A percentile compares a stretch with the other conserved stretches of the same genome.
Evolutionary conservation across 2,888 invertebrate genomes (phyloP).

Genomic region (Metalampra italica): DNA sequence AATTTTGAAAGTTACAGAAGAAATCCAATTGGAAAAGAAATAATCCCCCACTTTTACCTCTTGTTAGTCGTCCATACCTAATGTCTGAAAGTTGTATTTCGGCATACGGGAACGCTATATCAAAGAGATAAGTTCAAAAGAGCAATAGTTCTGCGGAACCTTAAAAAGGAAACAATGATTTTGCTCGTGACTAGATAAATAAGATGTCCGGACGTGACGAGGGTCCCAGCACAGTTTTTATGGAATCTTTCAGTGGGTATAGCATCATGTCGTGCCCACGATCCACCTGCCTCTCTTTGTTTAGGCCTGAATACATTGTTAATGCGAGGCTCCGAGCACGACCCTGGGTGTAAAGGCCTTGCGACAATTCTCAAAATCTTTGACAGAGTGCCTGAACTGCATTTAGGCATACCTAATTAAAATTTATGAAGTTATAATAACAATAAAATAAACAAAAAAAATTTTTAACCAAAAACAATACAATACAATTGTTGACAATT

Average conservation of each 20-base stretch:
- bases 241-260: slow-evolving; percentile 61
- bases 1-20: no score
- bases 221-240: slow-evolving; percentile 73
- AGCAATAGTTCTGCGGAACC: slow-evolving; percentile 1
- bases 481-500: no score
- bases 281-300: slow-evolving; percentile 64
- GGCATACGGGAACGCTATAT: no score
- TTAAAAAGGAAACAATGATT: slow-evolving; percentile 71
- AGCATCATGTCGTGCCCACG: slow-evolving; percentile 25
- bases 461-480: no score
- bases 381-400: slow-evolving; percentile 1
- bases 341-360: slow-evolving; percentile 21
- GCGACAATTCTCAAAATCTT: slow-evolving; percentile 12
- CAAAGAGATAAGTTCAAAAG: no score
- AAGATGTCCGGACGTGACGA: slow-evolving; percentile 72
- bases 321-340: slow-evolving; percentile 37
- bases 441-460: no score
- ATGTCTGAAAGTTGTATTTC: no score
- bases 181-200: slow-evolving; percentile 74
- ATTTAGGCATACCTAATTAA: no score
- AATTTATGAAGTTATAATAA: no score
- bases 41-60: not conserved
- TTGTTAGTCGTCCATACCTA: no score
- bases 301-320: slow-evolving; percentile 57
- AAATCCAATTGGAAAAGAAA: not conserved